Percentiles rank a stretch among this genome's conserved stretches.
Evolutionary conservation across 35 echinoderm and acorn worm species (phyloP).

Genomic region (Ophioderma brevispina): DNA sequence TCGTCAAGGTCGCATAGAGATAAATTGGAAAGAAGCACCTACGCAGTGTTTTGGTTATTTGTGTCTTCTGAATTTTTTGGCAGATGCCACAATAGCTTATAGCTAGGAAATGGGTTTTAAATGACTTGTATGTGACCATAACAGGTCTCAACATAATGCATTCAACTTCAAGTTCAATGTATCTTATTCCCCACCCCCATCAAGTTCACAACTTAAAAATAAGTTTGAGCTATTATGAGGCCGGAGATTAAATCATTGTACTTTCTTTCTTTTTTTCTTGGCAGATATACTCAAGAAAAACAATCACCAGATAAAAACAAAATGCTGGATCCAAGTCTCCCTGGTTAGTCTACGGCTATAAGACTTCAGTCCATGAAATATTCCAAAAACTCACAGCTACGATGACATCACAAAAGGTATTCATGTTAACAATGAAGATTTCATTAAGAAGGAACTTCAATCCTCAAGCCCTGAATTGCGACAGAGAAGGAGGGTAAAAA

Average conservation of each 20-base stretch:
- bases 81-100: too few species aligned
- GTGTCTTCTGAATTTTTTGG: too few species aligned
- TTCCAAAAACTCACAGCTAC: slow-evolving; percentile 40
- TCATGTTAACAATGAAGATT: slow-evolving; percentile 19
- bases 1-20: too few species aligned
- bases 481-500: slow-evolving; percentile 72
- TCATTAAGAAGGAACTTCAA: not conserved
- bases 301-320: too few species aligned
- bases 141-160: not conserved
- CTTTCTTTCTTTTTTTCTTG: not conserved
- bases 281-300: not conserved
- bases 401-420: slow-evolving; percentile 35
- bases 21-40: too few species aligned
- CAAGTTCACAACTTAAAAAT: not conserved
- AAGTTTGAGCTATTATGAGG: not conserved
- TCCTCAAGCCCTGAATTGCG: slow-evolving; percentile 34
- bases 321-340: slow-evolving; percentile 91
- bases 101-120: too few species aligned
- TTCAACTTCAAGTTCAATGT: not conserved
- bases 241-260: not conserved
- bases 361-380: slow-evolving; percentile 70
- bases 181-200: not conserved
- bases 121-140: too few species aligned
- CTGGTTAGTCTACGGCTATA: slow-evolving; percentile 88
- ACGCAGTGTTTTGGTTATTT: too few species aligned